A percentile compares a stretch with the other conserved stretches of the same genome.
These are phyloP conservation scores for Platorchestia sp. DNA, from an alignment of 1,140 invertebrate species.

Conservation along the genomic window DNA sequence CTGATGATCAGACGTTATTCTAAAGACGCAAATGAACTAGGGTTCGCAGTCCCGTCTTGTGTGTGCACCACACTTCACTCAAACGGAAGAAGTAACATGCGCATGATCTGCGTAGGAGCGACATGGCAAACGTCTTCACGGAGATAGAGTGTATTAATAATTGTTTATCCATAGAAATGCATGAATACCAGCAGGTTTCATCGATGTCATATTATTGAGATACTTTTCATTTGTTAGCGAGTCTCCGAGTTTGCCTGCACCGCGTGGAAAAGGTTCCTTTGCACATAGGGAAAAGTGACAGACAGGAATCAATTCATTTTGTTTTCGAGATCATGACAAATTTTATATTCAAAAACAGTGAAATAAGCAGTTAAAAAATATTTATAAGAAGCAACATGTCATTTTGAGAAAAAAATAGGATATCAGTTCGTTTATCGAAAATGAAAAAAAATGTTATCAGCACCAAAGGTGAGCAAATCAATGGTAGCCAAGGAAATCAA, in stretches of 20 bases:
- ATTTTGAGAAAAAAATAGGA: not conserved
- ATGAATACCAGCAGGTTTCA: too few species aligned
- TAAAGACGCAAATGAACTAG: not conserved
- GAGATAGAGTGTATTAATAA: too few species aligned
- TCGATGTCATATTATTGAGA: too few species aligned
- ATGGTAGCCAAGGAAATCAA: not conserved
- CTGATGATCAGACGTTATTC: not conserved
- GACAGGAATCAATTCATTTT: too few species aligned
- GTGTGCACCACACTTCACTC: not conserved
- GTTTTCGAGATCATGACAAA: too few species aligned
- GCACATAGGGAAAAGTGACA: too few species aligned
- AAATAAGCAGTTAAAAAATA: too few species aligned
- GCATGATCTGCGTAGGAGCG: not conserved
- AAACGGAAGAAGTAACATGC: not conserved
- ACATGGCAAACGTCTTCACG: not conserved
- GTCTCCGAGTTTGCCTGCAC: too few species aligned
- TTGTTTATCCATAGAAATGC: too few species aligned
- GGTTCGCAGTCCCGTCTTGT: not conserved
- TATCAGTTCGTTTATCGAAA: not conserved
- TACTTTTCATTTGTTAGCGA: too few species aligned
- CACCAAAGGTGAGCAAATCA: not conserved
- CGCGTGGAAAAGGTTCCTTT: too few species aligned
- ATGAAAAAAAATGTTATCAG: not conserved
- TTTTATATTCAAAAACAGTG: not conserved
- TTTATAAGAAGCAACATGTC: not conserved